A percentile compares a stretch with the other conserved stretches of the same genome.
These are phyloP conservation scores for Holocentrus rufus DNA, from an alignment of 2,797 vertebrate species.

Conservation along the genomic window DNA sequence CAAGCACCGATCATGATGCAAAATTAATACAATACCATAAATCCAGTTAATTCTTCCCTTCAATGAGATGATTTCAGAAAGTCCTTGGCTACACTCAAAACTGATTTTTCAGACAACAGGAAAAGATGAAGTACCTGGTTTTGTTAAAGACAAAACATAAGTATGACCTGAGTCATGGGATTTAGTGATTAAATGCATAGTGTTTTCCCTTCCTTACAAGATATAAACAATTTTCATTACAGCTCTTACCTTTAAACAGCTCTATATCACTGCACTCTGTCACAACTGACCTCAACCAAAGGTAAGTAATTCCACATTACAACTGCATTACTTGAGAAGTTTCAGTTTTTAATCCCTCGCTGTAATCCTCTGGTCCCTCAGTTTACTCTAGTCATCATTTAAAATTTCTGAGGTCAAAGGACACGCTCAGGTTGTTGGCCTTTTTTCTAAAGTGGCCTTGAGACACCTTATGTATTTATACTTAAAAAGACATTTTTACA, in stretches of 20 bases:
- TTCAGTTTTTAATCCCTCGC: conserved; percentile 34
- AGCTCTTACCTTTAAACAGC: background rate
- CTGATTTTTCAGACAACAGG: background rate
- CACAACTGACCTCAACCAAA: conserved; percentile 4
- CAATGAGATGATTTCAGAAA: background rate
- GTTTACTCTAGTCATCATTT: conserved; percentile 31
- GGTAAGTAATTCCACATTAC: conserved; percentile 3
- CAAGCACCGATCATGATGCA: background rate
- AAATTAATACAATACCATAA: background rate
- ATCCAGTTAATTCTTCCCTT: background rate
- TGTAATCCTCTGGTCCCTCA: conserved; percentile 28
- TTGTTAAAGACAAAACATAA: background rate
- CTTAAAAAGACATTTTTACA: background rate
- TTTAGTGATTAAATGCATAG: conserved; percentile 25
- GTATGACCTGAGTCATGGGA: background rate
- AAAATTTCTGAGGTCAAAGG: conserved; percentile 19
- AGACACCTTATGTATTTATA: background rate
- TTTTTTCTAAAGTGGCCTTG: background rate
- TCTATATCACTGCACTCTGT: conserved; percentile 39
- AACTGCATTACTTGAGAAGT: conserved; percentile 16
- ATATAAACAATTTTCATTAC: conserved; percentile 2
- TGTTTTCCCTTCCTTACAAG: background rate
- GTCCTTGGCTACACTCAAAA: background rate
- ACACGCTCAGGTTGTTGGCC: background rate
- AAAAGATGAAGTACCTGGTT: background rate